Evolutionary conservation across 2,113 vertebrate genomes (phyloP).

Genomic region (Atherinomorus stipes): DNA sequence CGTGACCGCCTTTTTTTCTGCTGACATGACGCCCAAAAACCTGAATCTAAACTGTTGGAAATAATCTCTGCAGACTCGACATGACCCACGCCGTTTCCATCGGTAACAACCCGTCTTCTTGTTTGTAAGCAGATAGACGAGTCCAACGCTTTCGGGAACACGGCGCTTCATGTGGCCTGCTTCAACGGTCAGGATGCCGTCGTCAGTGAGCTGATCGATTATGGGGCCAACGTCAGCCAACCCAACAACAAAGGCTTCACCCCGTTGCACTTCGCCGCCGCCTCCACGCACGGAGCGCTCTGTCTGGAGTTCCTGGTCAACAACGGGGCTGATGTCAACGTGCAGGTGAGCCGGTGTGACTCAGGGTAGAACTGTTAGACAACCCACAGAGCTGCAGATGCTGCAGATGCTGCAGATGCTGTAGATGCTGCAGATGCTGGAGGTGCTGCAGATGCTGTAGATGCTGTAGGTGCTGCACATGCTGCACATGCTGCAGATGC

Average conservation of each 20-base stretch:
- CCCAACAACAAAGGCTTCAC: slow-evolving; percentile 96
- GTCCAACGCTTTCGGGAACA: slow-evolving; percentile 94
- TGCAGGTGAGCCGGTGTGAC: slow-evolving; percentile 89
- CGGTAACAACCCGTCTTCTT: not conserved
- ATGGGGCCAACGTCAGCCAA: slow-evolving; percentile 95
- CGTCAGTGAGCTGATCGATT: slow-evolving; percentile 94
- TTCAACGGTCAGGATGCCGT: slow-evolving; percentile 96
- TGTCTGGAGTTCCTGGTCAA: slow-evolving; percentile 96
- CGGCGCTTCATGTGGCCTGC: slow-evolving; percentile 94
- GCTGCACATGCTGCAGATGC: no score
- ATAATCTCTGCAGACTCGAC: no score
- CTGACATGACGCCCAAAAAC: no score
- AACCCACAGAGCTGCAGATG: no score
- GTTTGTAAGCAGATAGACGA: slow-evolving; percentile 89
- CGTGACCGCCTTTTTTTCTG: no score
- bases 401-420: no score
- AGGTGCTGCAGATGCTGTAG: no score
- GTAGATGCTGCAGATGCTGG: no score
- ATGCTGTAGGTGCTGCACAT: no score
- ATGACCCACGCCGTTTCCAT: no score
- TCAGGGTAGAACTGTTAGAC: no score
- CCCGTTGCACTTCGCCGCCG: slow-evolving; percentile 95
- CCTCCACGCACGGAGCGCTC: slow-evolving; percentile 93
- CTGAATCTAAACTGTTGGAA: no score
- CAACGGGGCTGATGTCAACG: slow-evolving; percentile 95